Evolutionary conservation across 2,888 invertebrate species (phyloP), one percentile per base, ranked within the genome.

Genomic region (Toxonevra muliebris): DNA sequence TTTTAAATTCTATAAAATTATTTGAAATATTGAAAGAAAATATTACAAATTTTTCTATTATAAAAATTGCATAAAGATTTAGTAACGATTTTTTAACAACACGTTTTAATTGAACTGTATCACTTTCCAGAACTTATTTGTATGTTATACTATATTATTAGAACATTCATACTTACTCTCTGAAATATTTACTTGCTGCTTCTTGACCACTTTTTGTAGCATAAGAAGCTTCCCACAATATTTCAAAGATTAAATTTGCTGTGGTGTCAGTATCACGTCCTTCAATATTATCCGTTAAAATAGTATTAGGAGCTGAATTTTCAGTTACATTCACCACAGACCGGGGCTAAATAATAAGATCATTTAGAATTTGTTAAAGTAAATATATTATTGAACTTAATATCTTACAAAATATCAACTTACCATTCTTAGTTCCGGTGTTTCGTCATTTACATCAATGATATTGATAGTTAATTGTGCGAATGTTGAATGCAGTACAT

Each of bases 391-490:
- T 10, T 48, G 15, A 17, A 42, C 15, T 11, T 41, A 57, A 58
- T 30, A 57, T n/a, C 10, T 50, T 40, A 41, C n/a, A 50, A 54
- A 13, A 9, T 42, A 9, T 30, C 8, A 30, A 50, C 85, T 86
- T 84, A 90, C 91, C 86, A 90, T 81, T 68, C 86, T 82, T 13
- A 93, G 87, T 52, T 86, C 87, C 0, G 93, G 93, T 0, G 89
- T 88, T 65, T 91, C 91, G 79, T 93, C 92, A 82, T 93, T 93
- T 54, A 92, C 88, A 82, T 93, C 93, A 8, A 84, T 75, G 0
- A 93, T 86, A 63, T 87, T 86, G 45, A 93, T 89, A 30, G 86
- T 87, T 11, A 91, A 78, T 73, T 89, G 88, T 0, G 88, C 84
- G 11, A 87, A 88, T 0, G 86, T 70, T 61, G 68, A 68, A 66